Evolutionary conservation across 1,140 invertebrate species (phyloP).

Genomic region (Cotesia vestalis): DNA sequence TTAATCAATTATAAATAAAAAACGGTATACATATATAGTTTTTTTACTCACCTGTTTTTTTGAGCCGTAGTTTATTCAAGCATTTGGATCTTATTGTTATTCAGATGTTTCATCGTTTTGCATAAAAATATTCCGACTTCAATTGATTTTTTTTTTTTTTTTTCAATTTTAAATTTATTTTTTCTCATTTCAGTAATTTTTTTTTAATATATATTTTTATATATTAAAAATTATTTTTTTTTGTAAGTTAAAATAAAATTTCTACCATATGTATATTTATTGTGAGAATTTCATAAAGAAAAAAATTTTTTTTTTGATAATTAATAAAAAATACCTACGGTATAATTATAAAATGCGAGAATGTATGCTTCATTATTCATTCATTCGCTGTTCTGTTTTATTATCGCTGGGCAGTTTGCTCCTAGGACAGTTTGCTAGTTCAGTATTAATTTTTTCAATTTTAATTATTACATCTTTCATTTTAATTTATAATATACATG

Average conservation of each 20-base stretch:
- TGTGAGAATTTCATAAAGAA: too few species aligned
- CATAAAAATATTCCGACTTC: neutral
- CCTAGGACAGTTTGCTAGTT: too few species aligned
- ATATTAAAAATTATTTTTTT: conserved; percentile 9
- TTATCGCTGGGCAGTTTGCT: too few species aligned
- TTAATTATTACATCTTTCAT: too few species aligned
- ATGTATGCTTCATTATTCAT: too few species aligned
- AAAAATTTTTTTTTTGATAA: too few species aligned
- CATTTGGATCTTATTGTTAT: conserved; percentile 50
- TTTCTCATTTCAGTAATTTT: neutral
- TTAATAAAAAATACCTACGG: too few species aligned
- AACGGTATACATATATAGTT: conserved; percentile 54
- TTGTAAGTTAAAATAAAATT: conserved; percentile 18
- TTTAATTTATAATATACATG: too few species aligned
- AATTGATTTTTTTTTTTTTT: conserved; percentile 6
- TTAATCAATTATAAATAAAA: conserved; percentile 45
- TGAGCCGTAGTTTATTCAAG: conserved; percentile 59
- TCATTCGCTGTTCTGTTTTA: too few species aligned
- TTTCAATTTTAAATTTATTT: conserved; percentile 26
- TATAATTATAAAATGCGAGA: too few species aligned
- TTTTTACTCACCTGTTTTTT: conserved; percentile 60
- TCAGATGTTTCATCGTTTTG: conserved; percentile 37
- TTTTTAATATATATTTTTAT: conserved; percentile 16
- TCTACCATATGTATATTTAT: neutral
- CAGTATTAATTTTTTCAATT: too few species aligned